Percentiles rank a stretch among this genome's conserved stretches.
Conservation (phyloP, 2,888 invertebrate species). For the Drosophila mulleri region DNA sequence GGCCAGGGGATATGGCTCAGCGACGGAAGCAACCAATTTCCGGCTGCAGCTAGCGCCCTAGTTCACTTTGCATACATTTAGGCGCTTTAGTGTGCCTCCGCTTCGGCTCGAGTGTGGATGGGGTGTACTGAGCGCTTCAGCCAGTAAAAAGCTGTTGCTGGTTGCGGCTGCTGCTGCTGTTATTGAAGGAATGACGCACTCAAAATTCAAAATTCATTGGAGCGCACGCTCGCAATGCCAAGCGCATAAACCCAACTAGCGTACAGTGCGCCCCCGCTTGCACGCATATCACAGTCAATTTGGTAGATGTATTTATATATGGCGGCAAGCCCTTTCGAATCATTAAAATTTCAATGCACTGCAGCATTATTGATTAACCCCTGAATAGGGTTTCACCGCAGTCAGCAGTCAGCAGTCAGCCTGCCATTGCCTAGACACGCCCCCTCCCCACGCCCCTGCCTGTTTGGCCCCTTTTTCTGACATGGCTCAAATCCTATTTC, state of each 20-base stretch:
- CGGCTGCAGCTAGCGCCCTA: constrained; percentile 52
- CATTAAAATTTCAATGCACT: constrained; percentile 40
- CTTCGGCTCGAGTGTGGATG: not conserved
- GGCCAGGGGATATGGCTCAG: constrained; percentile 17
- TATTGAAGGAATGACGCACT: constrained; percentile 70
- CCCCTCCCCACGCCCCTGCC: not conserved
- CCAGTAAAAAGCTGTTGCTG: constrained; percentile 53
- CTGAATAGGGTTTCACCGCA: constrained; percentile 11
- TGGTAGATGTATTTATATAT: constrained; percentile 51
- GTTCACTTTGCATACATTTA: constrained; percentile 62
- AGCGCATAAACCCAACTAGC: not conserved
- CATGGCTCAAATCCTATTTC: constrained; percentile 56
- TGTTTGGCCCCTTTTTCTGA: not conserved
- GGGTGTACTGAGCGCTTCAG: constrained; percentile 14
- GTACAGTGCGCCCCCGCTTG: not conserved
- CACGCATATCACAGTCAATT: constrained; percentile 49
- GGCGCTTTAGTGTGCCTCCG: constrained; percentile 25
- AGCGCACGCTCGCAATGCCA: not conserved
- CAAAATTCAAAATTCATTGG: constrained; percentile 52
- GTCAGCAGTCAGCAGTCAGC: not conserved
- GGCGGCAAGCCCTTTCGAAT: constrained; percentile 19
- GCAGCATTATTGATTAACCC: constrained; percentile 35
- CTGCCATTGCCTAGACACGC: not conserved
- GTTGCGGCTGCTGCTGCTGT: constrained; percentile 26
- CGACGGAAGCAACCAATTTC: constrained; percentile 71